Evolutionary conservation across 2,113 vertebrate species (phyloP).

Genomic region (Fregetta grallaria): DNA sequence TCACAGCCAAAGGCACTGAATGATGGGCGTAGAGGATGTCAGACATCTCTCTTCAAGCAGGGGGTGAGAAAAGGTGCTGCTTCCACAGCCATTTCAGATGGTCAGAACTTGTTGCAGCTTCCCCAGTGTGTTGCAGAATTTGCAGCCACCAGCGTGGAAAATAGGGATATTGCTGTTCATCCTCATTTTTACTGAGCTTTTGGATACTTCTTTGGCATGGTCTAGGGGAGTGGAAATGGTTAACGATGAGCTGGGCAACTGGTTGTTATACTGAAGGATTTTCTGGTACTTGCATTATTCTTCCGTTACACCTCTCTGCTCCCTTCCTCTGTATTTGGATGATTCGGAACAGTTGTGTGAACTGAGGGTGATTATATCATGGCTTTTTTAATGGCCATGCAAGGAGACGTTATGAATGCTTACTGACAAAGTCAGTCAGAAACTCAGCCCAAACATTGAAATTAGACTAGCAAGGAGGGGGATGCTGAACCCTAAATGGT

Average conservation of each 20-base stretch:
- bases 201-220: not conserved
- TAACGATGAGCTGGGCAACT: not conserved
- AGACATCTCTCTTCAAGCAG: not conserved
- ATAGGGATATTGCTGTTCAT: not conserved
- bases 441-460: conserved; percentile 29
- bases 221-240: not conserved
- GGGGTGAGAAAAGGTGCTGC: not conserved
- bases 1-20: not conserved
- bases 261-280: not conserved
- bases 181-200: not conserved
- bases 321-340: not conserved
- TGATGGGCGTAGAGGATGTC: not conserved
- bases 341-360: not conserved
- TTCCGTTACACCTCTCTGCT: not conserved
- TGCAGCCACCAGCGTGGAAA: not conserved
- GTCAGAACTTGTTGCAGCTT: conserved; percentile 30
- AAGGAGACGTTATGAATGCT: not conserved
- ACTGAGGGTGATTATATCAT: not conserved
- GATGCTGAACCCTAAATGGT: not conserved
- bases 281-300: not conserved
- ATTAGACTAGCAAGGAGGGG: not conserved
- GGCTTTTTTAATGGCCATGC: not conserved
- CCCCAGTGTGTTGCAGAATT: not conserved
- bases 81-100: not conserved
- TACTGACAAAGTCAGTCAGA: not conserved